Evolutionary conservation across 2,797 vertebrate genomes (phyloP).

Genomic region (Picus viridis): DNA sequence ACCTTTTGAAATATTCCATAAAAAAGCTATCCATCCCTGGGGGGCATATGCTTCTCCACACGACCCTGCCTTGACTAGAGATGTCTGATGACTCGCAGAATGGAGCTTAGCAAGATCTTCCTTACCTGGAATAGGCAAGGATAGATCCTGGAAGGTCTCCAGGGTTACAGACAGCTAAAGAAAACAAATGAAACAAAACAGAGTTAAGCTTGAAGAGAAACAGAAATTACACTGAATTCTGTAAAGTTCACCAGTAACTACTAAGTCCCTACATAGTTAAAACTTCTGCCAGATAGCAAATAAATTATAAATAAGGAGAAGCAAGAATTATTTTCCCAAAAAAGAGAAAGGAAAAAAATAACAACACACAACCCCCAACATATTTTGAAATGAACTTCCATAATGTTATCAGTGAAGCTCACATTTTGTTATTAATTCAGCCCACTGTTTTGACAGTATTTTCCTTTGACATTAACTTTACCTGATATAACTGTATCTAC

Average conservation of each 20-base stretch:
- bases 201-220: background rate
- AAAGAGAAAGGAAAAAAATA: background rate
- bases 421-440: background rate
- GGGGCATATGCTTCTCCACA: constrained; percentile 96
- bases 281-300: background rate
- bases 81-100: constrained; percentile 93
- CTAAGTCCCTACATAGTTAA: background rate
- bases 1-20: constrained; percentile 99
- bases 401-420: background rate
- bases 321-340: background rate
- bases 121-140: constrained; percentile 97
- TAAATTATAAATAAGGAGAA: background rate
- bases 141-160: constrained; percentile 99
- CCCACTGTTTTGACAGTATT: background rate
- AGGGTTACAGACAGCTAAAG: constrained; percentile 93
- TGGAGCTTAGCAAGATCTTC: constrained; percentile 98
- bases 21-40: constrained; percentile 98
- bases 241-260: background rate
- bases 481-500: background rate
- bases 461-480: background rate
- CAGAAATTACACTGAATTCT: background rate
- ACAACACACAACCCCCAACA: no score
- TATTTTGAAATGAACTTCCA: background rate
- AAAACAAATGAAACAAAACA: constrained; percentile 20
- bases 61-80: constrained; percentile 94